Percentiles rank a stretch among this genome's conserved stretches.
Evolutionary conservation across 2,797 vertebrate species (phyloP).

Genomic region (Tympanoctomys barrerae): DNA sequence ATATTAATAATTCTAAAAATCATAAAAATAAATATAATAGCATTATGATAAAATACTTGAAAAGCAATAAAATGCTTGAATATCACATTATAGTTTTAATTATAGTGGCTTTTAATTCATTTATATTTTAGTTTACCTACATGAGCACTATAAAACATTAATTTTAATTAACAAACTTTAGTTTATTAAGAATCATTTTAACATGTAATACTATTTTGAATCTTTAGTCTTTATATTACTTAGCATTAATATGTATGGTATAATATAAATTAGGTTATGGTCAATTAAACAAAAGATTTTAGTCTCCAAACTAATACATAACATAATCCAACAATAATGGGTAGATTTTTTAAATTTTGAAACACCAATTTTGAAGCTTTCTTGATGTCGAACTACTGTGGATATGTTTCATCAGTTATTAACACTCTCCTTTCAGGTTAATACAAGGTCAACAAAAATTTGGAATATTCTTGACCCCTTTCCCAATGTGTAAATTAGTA

Average conservation of each 20-base stretch:
- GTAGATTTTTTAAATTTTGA: slow-evolving; percentile 70
- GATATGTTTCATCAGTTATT: slow-evolving; percentile 86
- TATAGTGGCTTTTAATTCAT: neutral
- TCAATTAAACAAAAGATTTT: slow-evolving; percentile 38
- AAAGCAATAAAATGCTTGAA: neutral
- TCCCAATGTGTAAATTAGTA: slow-evolving; percentile 88
- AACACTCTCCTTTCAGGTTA: slow-evolving; percentile 88
- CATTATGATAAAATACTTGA: neutral
- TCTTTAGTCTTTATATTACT: neutral
- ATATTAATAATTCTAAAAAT: neutral
- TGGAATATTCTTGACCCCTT: slow-evolving; percentile 86
- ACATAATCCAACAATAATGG: slow-evolving; percentile 52
- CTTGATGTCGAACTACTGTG: slow-evolving; percentile 76
- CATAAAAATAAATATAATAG: neutral
- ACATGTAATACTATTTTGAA: neutral
- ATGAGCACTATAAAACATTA: neutral
- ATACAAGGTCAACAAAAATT: slow-evolving; percentile 86
- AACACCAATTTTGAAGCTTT: slow-evolving; percentile 78
- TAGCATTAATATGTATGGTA: neutral
- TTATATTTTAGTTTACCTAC: neutral
- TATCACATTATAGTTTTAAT: neutral
- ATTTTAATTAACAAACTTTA: neutral
- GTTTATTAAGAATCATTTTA: neutral
- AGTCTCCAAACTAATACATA: slow-evolving; percentile 20
- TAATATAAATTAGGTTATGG: neutral